Evolutionary conservation across 2,113 vertebrate species (phyloP).

Genomic region (Misgurnus mizolepis): DNA sequence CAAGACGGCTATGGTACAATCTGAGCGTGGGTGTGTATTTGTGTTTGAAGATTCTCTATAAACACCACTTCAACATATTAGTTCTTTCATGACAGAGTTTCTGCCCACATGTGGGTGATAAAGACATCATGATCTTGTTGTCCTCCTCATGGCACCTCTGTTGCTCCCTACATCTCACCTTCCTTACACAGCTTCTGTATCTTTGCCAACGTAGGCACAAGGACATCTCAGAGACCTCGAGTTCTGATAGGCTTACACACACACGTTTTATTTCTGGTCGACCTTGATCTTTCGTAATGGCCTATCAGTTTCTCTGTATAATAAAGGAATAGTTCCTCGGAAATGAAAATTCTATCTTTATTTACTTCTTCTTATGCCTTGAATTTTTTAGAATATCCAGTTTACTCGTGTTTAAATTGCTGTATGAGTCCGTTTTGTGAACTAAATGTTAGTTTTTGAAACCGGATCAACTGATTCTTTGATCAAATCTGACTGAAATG

Average conservation of each 20-base stretch:
- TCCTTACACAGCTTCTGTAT: slow-evolving; percentile 16
- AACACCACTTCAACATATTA: slow-evolving; percentile 2
- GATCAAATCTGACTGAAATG: no score
- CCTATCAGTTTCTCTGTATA: slow-evolving; percentile 36
- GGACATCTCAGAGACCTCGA: neutral
- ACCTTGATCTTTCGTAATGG: slow-evolving; percentile 29
- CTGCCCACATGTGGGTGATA: slow-evolving; percentile 6
- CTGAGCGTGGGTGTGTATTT: slow-evolving; percentile 14
- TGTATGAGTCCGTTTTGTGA: no score
- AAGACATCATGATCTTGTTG: slow-evolving; percentile 24
- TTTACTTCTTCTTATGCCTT: neutral
- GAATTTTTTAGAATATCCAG: no score
- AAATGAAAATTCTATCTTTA: neutral
- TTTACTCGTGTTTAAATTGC: no score
- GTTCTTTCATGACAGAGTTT: slow-evolving; percentile 19
- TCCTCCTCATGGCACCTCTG: slow-evolving; percentile 8
- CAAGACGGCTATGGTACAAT: slow-evolving; percentile 6
- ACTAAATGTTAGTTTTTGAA: no score
- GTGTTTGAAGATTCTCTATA: slow-evolving; percentile 1
- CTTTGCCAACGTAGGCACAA: slow-evolving; percentile 34
- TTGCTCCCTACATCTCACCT: slow-evolving; percentile 3
- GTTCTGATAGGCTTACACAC: slow-evolving; percentile 4
- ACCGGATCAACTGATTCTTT: no score
- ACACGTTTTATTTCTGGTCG: slow-evolving; percentile 11
- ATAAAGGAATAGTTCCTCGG: neutral